Conservation (phyloP, 2,888 invertebrate genomes). For the Tenodera sinensis region DNA sequence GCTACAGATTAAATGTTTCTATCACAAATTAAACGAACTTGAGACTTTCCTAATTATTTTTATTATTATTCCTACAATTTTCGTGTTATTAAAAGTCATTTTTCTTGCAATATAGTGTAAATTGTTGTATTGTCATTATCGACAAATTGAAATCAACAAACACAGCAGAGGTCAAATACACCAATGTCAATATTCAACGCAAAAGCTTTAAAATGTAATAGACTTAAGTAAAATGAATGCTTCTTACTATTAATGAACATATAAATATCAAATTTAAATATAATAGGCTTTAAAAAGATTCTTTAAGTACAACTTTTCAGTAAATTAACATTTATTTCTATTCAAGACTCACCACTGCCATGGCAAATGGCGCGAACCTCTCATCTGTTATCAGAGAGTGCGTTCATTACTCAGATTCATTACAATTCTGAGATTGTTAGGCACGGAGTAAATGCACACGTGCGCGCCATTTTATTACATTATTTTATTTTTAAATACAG, state of each 20-base stretch:
- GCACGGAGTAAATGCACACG: background rate
- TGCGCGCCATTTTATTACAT: background rate
- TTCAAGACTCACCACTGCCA: constrained; percentile 47
- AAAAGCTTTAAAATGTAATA: background rate
- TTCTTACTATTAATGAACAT: background rate
- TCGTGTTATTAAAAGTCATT: background rate
- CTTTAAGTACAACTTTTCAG: background rate
- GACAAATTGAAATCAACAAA: constrained; percentile 6
- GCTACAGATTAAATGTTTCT: background rate
- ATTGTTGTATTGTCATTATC: background rate
- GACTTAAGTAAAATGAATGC: background rate
- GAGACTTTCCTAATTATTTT: background rate
- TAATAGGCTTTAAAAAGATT: background rate
- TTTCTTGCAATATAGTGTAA: background rate
- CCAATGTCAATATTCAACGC: constrained; percentile 13
- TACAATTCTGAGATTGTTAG: background rate
- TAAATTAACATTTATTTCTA: background rate
- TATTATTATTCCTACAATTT: background rate
- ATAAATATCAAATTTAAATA: background rate
- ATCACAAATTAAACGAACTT: background rate
- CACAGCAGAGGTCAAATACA: background rate
- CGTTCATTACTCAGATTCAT: too few species aligned
- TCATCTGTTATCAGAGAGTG: background rate
- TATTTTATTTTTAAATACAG: too few species aligned
- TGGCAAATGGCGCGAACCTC: constrained; percentile 49